Evolutionary conservation across 2,888 invertebrate species (phyloP).

Genomic region (Cepaea hortensis): DNA sequence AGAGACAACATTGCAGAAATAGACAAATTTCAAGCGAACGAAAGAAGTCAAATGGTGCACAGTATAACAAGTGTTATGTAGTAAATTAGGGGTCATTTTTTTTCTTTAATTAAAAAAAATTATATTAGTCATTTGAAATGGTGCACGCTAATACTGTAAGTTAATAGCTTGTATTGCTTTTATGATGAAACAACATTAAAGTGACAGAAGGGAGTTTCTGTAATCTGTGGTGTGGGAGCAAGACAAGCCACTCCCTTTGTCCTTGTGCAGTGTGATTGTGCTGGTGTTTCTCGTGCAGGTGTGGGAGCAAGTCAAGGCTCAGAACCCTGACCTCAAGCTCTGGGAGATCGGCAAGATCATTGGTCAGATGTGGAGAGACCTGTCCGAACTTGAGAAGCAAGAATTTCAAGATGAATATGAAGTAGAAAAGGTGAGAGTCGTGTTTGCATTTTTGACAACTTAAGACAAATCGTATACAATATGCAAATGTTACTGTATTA

Average conservation of each 20-base stretch:
- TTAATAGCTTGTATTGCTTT: not conserved
- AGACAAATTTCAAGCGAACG: too few species aligned
- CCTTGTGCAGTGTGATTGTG: conserved; percentile 46
- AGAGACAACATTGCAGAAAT: too few species aligned
- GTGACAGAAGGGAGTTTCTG: not conserved
- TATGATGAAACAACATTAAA: not conserved
- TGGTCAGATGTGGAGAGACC: conserved; percentile 97
- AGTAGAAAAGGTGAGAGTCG: conserved; percentile 87
- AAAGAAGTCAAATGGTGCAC: too few species aligned
- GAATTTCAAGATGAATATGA: conserved; percentile 96
- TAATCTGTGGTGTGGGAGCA: too few species aligned
- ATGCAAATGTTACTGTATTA: too few species aligned
- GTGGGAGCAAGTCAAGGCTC: conserved; percentile 97
- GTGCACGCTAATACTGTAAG: too few species aligned
- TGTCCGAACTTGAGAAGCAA: conserved; percentile 78
- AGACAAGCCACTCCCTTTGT: not conserved
- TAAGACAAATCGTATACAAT: too few species aligned
- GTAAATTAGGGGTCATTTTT: too few species aligned
- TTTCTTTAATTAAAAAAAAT: too few species aligned
- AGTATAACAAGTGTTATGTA: too few species aligned
- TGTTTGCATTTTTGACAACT: not conserved
- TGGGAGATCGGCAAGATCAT: conserved; percentile 99
- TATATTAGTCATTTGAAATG: too few species aligned
- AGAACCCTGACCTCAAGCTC: conserved; percentile 94
- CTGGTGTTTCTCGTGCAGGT: conserved; percentile 76